Percentiles rank a stretch among this genome's conserved stretches.
These are phyloP conservation scores for Gallinago solitaria DNA, from an alignment of 2,797 vertebrate species.

Conservation along the genomic window DNA sequence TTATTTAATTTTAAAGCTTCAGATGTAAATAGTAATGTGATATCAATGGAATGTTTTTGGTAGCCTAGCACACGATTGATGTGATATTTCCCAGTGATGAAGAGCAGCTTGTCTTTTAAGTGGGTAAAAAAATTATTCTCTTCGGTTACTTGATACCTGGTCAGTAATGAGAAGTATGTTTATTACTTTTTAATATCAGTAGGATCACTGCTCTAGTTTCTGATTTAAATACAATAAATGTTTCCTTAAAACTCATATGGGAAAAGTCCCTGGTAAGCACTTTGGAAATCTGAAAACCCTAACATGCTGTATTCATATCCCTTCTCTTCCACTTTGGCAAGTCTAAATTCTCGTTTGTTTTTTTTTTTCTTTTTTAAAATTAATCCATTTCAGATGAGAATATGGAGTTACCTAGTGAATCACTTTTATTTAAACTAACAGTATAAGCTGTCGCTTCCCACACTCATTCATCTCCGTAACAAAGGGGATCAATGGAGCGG, in stretches of 20 bases:
- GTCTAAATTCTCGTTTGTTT: background rate
- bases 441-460: background rate
- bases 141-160: background rate
- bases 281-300: background rate
- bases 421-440: conserved; percentile 8
- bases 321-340: background rate
- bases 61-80: background rate
- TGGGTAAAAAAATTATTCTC: background rate
- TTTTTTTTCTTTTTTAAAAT: background rate
- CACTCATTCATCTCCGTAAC: background rate
- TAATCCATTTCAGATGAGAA: background rate
- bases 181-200: background rate
- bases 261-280: background rate
- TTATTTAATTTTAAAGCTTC: background rate
- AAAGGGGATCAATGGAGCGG: background rate
- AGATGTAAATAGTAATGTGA: background rate
- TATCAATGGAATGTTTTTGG: background rate
- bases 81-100: background rate
- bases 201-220: background rate
- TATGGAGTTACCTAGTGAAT: background rate
- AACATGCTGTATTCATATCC: background rate
- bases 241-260: background rate
- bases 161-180: background rate
- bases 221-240: background rate
- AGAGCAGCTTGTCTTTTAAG: background rate